phyloP scores from a whole-genome alignment of 1,140 invertebrate genomes.

The Lerema accius region DNA sequence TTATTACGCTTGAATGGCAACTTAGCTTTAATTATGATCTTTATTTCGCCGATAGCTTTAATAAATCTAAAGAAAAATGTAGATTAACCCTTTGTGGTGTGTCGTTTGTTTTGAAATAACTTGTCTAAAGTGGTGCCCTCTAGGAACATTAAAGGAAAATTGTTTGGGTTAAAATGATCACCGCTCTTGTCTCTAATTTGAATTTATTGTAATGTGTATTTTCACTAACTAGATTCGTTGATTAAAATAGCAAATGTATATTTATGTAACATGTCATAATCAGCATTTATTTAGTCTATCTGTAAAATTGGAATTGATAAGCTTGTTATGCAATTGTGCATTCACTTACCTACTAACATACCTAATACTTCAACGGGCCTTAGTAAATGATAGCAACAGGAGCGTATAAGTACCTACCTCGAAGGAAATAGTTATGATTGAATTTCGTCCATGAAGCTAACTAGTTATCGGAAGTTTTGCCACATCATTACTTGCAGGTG shows the following conservation, averaged over 20 bases:
- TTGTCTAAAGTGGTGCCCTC: not conserved
- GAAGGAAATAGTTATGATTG: no score
- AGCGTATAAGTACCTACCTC: no score
- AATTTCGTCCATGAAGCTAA: no score
- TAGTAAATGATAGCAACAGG: no score
- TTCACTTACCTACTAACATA: no score
- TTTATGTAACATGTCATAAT: no score
- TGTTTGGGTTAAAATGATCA: not conserved
- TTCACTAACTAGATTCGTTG: not conserved
- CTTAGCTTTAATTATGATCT: conserved; percentile 49
- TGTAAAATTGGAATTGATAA: no score
- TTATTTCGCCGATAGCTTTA: conserved; percentile 42
- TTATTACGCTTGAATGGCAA: conserved; percentile 47
- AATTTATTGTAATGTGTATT: not conserved
- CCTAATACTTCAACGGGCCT: no score
- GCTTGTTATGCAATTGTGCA: no score
- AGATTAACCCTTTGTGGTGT: conserved; percentile 24
- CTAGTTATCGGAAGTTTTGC: not conserved
- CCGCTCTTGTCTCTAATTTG: not conserved
- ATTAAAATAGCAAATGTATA: not conserved
- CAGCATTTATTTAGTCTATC: no score
- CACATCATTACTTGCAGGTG: conserved; percentile 5
- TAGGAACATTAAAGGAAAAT: conserved; percentile 13
- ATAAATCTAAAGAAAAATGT: conserved; percentile 44
- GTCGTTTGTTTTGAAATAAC: conserved; percentile 23